phyloP scores from a whole-genome alignment of 2,797 vertebrate species.

The Lacerta viridis region DNA sequence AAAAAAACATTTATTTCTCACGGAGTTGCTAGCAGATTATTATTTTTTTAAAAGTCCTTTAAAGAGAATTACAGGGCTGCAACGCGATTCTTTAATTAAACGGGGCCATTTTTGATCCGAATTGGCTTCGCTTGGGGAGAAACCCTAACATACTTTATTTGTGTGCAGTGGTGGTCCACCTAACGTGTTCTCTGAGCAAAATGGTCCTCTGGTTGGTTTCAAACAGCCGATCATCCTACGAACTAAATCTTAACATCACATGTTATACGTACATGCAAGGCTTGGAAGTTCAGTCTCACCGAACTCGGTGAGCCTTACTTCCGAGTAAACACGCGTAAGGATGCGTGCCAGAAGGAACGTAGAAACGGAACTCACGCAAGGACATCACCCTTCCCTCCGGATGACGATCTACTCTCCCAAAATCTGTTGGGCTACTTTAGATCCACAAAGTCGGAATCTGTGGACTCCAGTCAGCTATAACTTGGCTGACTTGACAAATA shows the following conservation, averaged over 20 bases:
- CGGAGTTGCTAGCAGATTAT: neutral
- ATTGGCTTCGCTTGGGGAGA: neutral
- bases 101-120: neutral
- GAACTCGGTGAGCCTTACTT: neutral
- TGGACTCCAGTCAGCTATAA: neutral
- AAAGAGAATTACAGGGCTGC: neutral
- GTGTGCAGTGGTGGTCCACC: neutral
- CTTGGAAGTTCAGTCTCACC: neutral
- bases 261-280: no score
- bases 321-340: neutral
- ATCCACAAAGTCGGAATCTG: neutral
- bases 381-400: no score
- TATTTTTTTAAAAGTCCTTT: neutral
- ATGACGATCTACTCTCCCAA: neutral
- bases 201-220: neutral
- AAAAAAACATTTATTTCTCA: neutral
- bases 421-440: neutral
- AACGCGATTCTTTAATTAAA: neutral
- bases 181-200: no score
- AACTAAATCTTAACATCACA: no score
- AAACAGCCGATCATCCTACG: neutral
- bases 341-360: neutral
- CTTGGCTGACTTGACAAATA: neutral
- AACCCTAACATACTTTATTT: neutral
- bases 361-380: no score